Conservation (phyloP, 2,797 vertebrate genomes). For the Zenarchopterus dispar region DNA sequence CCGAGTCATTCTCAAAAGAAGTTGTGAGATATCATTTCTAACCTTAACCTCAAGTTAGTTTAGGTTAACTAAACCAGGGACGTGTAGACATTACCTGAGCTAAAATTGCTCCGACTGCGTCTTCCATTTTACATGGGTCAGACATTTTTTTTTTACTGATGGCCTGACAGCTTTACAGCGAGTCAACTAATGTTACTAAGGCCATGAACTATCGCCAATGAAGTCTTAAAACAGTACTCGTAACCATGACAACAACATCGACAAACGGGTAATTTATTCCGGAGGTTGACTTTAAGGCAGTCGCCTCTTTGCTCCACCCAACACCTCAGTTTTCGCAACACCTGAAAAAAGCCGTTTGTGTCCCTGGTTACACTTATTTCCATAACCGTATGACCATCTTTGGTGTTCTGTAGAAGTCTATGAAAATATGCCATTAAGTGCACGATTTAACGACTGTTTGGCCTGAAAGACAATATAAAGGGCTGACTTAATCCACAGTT, state of each 20-base stretch:
- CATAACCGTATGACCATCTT: background rate
- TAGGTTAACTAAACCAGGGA: background rate
- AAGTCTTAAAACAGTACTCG: conserved; percentile 15
- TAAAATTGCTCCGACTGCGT: conserved; percentile 63
- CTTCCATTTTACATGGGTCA: conserved; percentile 26
- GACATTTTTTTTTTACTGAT: conserved; percentile 59
- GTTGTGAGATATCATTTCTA: too few relatives aligned
- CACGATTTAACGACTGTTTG: background rate
- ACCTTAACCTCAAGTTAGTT: background rate
- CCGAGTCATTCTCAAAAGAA: too few relatives aligned
- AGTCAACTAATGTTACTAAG: background rate
- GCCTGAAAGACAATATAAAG: background rate
- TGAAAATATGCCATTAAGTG: background rate
- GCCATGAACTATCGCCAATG: background rate
- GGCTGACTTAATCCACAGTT: background rate
- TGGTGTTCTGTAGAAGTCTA: background rate
- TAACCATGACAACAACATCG: conserved; percentile 76
- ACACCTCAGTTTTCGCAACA: background rate
- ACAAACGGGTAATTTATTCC: accelerated
- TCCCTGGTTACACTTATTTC: too few relatives aligned
- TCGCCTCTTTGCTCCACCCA: accelerated
- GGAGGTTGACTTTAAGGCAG: background rate
- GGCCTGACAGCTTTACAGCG: background rate
- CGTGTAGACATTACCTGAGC: conserved; percentile 62
- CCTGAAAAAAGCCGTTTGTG: background rate